Base-by-base conservation (phyloP, 2,113 vertebrate species). In the Corapipo altera region DNA sequence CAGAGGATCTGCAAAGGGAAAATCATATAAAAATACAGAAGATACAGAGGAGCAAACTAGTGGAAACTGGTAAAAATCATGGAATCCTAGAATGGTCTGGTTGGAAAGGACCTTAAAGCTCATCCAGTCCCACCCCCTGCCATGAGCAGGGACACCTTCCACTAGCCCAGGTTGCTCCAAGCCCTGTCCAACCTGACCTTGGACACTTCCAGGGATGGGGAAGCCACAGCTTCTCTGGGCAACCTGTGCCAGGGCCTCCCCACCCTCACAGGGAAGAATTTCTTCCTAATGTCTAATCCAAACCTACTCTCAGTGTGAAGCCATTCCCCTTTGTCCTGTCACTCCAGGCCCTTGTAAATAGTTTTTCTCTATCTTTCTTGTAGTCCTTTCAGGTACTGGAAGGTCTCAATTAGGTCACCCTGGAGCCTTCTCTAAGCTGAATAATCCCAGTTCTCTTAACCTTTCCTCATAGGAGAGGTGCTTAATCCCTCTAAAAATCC, bases 231-330 rank as follows among this genome's bases (percentile, higher is more conserved):
- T 78, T 12, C 74, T 39, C 64, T 33, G 73, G 46, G 33, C 27
- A 78, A 9, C 35, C 33, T 61, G 55, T 46, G 48, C 55, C 74
- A 62, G 33, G 26, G 3, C 12, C 33, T 54, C 8, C 3, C 4
- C 55, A 7, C n/a, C 57, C 57, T 88, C 1, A 0, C 35, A 43
- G n/a, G 20, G 11, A 57, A 1, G 1, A 9, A 41, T 65, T 72
- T 1, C 35, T 58, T 3, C 76, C 67, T 37, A 27, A 1, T 10
- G 18, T 37, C 67, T 23, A 0, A 24, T 23, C 59, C 5, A 8
- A 32, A 19, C 37, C 49, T 21, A 1, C 21, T 17, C n/a, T 24
- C 58, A 12, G 7, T 35, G 0, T 15, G 49, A 12, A 43, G 21
- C 17, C 35, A 6, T 19, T 41, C 4, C 26, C 62, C 67, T 20